These are phyloP conservation scores for Planococcus citri DNA, from an alignment of 1,140 invertebrate genomes.

Conservation along the genomic window DNA sequence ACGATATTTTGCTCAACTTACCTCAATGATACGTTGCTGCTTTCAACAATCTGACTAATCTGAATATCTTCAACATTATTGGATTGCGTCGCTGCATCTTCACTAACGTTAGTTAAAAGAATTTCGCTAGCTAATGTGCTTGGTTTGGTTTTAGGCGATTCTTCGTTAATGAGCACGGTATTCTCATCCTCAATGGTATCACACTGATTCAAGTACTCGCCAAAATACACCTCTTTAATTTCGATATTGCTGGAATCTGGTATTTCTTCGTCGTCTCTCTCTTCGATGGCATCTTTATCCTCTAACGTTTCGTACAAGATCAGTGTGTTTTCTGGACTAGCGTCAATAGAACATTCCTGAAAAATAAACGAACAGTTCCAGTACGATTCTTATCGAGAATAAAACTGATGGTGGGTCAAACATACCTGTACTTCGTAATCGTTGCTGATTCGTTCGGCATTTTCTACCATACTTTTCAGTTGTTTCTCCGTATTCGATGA, in stretches of 20 bases:
- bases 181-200: conserved; percentile 1
- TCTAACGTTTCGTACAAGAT: conserved; percentile 1
- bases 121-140: not conserved
- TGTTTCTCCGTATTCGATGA: conserved; percentile 9
- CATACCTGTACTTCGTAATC: not conserved
- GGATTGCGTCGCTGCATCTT: not conserved
- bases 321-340: not conserved
- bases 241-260: not conserved
- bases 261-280: not conserved
- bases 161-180: not conserved
- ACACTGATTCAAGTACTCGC: conserved; percentile 1
- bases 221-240: conserved; percentile 13
- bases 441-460: not conserved
- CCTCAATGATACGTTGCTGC: conserved; percentile 7
- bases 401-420: not conserved
- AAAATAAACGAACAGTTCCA: not conserved
- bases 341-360: not conserved
- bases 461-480: not conserved
- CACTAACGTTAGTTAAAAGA: not conserved
- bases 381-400: not conserved
- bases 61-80: conserved; percentile 4
- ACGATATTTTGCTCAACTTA: not conserved
- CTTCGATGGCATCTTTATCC: not conserved
- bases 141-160: not conserved
- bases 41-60: conserved; percentile 14